Evolutionary conservation across 2,888 invertebrate species (phyloP).

Genomic region (Lasioglossum morio): DNA sequence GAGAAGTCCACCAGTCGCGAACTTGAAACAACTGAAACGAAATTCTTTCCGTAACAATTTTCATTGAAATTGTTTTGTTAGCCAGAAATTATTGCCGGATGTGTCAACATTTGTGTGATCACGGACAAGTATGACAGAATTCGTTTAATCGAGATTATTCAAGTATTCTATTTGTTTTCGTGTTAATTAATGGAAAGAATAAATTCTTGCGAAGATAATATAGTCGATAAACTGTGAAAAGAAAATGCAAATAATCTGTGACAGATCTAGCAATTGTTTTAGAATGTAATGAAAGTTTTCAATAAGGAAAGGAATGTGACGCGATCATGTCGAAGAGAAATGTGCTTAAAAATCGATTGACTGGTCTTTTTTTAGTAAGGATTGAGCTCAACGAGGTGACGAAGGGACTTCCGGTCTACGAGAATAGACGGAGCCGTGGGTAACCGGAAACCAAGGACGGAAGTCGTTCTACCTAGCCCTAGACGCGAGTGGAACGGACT

Average conservation of each 20-base stretch:
- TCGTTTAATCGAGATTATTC: too few species aligned
- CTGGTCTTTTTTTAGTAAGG: too few species aligned
- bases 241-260: not conserved
- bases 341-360: not conserved
- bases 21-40: not conserved
- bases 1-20: not conserved
- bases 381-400: not conserved
- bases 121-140: too few species aligned
- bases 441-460: slow-evolving; percentile 47
- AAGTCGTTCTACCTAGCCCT: slow-evolving; percentile 23
- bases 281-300: not conserved
- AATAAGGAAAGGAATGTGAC: not conserved
- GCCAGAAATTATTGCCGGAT: too few species aligned
- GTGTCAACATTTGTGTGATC: too few species aligned
- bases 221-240: not conserved
- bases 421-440: slow-evolving; percentile 6
- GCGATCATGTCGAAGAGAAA: not conserved
- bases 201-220: not conserved
- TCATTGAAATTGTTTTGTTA: too few species aligned
- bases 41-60: too few species aligned
- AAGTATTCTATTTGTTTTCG: not conserved
- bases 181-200: too few species aligned
- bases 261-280: not conserved
- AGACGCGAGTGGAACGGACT: slow-evolving; percentile 40
- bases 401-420: slow-evolving; percentile 3